These are phyloP conservation scores for Pedetes capensis DNA, from an alignment of 2,113 vertebrate genomes.

Conservation along the genomic window DNA sequence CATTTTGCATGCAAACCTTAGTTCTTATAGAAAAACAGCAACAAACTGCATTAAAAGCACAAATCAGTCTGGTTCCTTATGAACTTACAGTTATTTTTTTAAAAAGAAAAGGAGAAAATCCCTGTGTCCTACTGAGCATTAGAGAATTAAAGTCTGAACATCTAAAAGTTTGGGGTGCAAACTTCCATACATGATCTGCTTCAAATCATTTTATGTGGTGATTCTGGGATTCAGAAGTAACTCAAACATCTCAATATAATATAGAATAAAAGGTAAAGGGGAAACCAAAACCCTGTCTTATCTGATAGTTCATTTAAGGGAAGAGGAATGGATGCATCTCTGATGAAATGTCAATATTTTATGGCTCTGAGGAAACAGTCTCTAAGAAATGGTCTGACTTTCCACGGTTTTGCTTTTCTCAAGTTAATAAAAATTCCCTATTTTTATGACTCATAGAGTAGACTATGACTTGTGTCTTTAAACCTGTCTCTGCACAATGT, in stretches of 20 bases:
- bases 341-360: background rate
- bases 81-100: background rate
- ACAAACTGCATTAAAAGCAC: background rate
- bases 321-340: background rate
- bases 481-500: background rate
- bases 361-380: background rate
- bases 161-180: background rate
- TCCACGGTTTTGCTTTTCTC: background rate
- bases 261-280: background rate
- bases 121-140: background rate
- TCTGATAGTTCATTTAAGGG: background rate
- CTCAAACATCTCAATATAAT: background rate
- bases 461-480: background rate
- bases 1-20: background rate
- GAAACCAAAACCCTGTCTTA: background rate
- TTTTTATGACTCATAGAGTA: background rate
- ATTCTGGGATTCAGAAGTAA: background rate
- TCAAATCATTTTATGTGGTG: background rate
- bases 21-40: background rate
- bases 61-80: background rate
- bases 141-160: background rate
- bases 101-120: background rate
- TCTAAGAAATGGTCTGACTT: background rate
- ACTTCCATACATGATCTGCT: background rate
- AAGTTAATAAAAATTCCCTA: conserved; percentile 26